Percentiles rank a stretch among this genome's conserved stretches.
Conservation (phyloP, 2,113 vertebrate species). For the Eurypyga helias region DNA sequence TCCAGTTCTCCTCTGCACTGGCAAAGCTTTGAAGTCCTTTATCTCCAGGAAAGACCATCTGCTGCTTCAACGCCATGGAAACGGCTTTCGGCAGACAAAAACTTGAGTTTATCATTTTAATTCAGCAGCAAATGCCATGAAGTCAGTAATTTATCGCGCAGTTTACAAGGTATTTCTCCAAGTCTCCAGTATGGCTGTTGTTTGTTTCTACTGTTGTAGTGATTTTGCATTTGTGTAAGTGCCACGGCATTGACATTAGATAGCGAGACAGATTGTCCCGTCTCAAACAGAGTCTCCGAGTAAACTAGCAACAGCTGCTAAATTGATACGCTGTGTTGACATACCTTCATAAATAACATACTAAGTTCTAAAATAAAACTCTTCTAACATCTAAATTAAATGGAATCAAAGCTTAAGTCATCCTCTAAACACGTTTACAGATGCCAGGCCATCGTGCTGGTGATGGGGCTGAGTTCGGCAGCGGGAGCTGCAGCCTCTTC, state of each 20-base stretch:
- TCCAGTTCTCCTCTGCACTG: neutral
- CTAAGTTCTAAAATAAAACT: neutral
- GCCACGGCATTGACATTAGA: neutral
- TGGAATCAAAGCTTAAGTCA: neutral
- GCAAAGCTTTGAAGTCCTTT: neutral
- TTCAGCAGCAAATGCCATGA: neutral
- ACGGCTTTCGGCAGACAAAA: neutral
- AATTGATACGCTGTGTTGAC: neutral
- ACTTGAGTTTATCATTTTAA: constrained; percentile 5
- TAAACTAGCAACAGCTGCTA: neutral
- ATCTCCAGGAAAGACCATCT: constrained; percentile 28
- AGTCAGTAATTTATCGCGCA: neutral
- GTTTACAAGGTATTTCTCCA: neutral
- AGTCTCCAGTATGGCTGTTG: neutral
- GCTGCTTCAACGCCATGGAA: neutral
- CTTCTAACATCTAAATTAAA: neutral
- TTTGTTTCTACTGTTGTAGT: neutral
- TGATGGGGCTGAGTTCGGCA: fast-evolving
- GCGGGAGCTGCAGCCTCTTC: neutral
- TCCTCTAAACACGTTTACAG: neutral
- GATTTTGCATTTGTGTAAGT: neutral
- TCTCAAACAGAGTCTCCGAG: neutral
- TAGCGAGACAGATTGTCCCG: neutral
- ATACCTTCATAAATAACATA: neutral
- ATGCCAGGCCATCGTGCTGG: neutral